These are phyloP conservation scores for Anoplopoma fimbria DNA, from an alignment of 2,113 vertebrate genomes.

Conservation along the genomic window DNA sequence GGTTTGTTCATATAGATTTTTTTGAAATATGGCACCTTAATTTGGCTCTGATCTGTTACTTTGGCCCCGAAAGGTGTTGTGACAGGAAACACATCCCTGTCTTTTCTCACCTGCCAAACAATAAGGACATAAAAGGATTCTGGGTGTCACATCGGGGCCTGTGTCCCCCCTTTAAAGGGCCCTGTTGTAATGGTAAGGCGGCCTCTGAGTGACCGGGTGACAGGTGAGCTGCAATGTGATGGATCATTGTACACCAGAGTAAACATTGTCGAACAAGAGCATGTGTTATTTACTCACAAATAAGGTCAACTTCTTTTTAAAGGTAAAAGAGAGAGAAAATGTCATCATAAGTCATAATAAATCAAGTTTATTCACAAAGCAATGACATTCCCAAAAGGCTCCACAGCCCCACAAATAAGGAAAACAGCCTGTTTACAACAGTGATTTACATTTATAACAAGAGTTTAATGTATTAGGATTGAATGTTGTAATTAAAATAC, in stretches of 20 bases:
- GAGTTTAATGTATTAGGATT: not conserved
- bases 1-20: slow-evolving; percentile 4
- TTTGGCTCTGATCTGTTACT: slow-evolving; percentile 15
- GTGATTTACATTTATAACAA: not conserved
- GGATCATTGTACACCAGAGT: not conserved
- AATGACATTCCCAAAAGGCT: not conserved
- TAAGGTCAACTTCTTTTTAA: not conserved
- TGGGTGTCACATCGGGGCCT: slow-evolving; percentile 54
- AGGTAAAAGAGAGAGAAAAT: not conserved
- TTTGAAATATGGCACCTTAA: not conserved
- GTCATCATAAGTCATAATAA: not conserved
- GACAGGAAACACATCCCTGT: slow-evolving; percentile 74
- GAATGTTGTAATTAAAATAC: not conserved
- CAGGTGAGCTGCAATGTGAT: slow-evolving; percentile 46
- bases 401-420: not conserved
- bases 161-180: slow-evolving; percentile 55
- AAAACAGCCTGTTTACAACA: not conserved
- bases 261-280: not conserved
- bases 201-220: slow-evolving; percentile 48
- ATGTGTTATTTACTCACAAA: not conserved
- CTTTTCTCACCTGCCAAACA: slow-evolving; percentile 67
- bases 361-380: not conserved
- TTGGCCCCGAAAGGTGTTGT: slow-evolving; percentile 59
- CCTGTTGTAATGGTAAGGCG: slow-evolving; percentile 43
- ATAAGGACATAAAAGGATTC: slow-evolving; percentile 70